Base-by-base conservation (phyloP, 2,797 vertebrate genomes). In the Dendrocincla fuliginosa region DNA sequence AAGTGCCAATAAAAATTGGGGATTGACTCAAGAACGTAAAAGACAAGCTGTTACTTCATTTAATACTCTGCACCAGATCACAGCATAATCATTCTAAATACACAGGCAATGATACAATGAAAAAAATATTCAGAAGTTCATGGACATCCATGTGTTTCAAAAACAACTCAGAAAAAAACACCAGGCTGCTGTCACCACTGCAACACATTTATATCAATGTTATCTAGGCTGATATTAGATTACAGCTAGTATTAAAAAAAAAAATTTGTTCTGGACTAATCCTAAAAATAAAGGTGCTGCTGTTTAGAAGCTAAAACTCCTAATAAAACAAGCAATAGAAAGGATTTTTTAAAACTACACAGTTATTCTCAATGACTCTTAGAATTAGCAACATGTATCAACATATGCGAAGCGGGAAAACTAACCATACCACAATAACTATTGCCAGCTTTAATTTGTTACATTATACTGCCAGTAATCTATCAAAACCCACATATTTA, bases 1-100 rank as follows among this genome's bases (percentile, higher is more conserved):
- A 95, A 96, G 78, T 95, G 96, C 97, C 97, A 97, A 93, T 92
- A 95, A 92, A 97, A 98, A 91, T 80, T 92, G 89, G 93, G 96
- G 93, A 97, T 93, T 96, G 89, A 97, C 94, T 93, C 76, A 90
- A 78, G 94, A 95, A 78, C 28, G 5, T 93, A 90, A 95, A 97
- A 97, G 97, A 91, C 97, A 97, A 97, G 96, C 97, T 98, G 97
- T 96, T 98, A 92, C 95, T 96, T 94, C 87, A 24, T 95, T 97
- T 94, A 96, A 94, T 92, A 93, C 88, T 93, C 93, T 92, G 88
- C 79, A 90, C 47, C 95, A 96, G 88, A 97, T 96, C 89, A 56
- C 71, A 92, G 60, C 71, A 47, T 73, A 96, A 96, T 82, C 90
- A 83, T 84, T 80, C 84, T 93, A 96, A 96, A 96, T 89, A 96